Evolutionary conservation across 2,113 vertebrate genomes (phyloP).

Genomic region (Solea senegalensis): DNA sequence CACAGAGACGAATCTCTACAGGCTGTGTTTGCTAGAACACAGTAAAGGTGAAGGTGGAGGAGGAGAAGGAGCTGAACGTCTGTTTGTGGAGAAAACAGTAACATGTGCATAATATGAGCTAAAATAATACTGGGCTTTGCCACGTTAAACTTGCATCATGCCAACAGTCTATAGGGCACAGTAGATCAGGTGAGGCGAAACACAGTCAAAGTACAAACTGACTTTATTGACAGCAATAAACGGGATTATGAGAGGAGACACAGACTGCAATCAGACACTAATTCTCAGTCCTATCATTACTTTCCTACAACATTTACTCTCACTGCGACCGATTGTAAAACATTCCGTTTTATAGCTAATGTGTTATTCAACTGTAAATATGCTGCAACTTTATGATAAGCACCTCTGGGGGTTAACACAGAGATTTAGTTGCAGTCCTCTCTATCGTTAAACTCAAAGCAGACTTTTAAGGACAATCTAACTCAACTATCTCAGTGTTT

Average conservation of each 20-base stretch:
- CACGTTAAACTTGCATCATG: background rate
- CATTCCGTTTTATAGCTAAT: constrained; percentile 1
- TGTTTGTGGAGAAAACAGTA: no score
- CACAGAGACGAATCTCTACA: background rate
- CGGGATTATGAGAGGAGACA: constrained; percentile 3
- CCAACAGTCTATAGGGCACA: background rate
- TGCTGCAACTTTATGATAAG: background rate
- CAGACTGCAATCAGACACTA: background rate
- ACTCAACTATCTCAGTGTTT: background rate
- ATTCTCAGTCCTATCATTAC: background rate
- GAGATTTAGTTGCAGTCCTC: background rate
- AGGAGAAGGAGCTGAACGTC: background rate
- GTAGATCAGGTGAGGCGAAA: background rate
- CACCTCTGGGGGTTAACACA: background rate
- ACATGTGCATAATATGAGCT: background rate
- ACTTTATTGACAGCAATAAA: constrained; percentile 41
- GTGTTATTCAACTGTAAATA: constrained; percentile 9
- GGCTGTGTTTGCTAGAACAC: constrained; percentile 1
- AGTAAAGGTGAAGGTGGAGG: background rate
- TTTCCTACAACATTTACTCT: constrained; percentile 14
- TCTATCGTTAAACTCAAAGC: background rate
- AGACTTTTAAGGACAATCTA: background rate
- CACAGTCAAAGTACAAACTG: constrained; percentile 49
- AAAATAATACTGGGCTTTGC: background rate
- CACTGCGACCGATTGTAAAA: background rate